Evolutionary conservation across 2,888 invertebrate genomes (phyloP).

Genomic region (Campoletis raptor): DNA sequence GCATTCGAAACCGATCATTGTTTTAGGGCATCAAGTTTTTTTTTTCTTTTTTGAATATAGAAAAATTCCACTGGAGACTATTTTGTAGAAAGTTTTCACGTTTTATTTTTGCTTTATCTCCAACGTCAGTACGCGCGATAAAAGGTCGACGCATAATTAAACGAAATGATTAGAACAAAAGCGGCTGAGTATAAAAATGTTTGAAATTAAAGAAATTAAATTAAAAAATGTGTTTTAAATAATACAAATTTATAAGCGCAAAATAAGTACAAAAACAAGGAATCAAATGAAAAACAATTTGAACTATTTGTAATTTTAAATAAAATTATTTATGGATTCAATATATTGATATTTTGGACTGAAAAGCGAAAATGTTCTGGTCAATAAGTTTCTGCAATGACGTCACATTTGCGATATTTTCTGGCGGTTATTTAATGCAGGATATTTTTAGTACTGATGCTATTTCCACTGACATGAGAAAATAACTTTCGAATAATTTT

Average conservation of each 20-base stretch:
- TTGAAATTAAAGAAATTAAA: no score
- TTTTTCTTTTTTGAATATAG: no score
- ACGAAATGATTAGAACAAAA: no score
- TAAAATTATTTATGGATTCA: background rate
- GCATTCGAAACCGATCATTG: background rate
- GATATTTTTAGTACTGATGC: slow-evolving; percentile 17
- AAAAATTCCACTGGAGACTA: background rate
- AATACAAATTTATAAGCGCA: no score
- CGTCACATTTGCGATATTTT: slow-evolving; percentile 2
- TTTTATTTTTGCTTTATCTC: no score
- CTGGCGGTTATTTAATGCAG: slow-evolving; percentile 2
- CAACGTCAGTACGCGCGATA: no score
- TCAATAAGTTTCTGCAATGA: slow-evolving; percentile 2
- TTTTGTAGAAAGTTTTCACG: background rate
- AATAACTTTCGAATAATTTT: slow-evolving; percentile 21
- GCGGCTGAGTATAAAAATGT: no score
- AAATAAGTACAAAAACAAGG: background rate
- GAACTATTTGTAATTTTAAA: background rate
- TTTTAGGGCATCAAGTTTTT: background rate
- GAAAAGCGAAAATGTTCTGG: background rate
- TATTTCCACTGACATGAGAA: background rate
- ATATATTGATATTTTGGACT: background rate
- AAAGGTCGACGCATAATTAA: background rate
- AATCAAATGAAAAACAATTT: background rate
- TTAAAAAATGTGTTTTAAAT: background rate